Base-by-base conservation (phyloP, 2,797 vertebrate species). In the Pteropus rufus region DNA sequence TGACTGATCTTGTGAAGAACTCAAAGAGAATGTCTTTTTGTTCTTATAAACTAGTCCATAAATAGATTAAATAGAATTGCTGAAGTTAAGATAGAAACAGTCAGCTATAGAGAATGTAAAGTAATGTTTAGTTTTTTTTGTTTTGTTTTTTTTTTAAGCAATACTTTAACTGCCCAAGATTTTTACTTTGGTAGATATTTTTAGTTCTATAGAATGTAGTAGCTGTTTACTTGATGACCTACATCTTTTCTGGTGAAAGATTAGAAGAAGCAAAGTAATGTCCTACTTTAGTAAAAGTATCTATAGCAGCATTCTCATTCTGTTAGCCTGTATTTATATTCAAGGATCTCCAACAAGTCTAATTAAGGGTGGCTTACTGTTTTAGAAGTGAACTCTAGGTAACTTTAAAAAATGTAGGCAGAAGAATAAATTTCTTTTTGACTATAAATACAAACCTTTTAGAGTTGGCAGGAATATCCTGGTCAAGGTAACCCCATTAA, bases 231-330 rank as follows among this genome's bases (percentile, higher is more conserved):
- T 98, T 97, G 97, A 96, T 97, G 98, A 97, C 98, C 96, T 97
- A 97, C 94, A 98, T 97, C 95, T 98, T 97, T 97, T 96, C 96
- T 97, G 96, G 97, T 97, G 97, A 98, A 98, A 98, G 98, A 97
- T 97, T 97, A 97, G 98, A 98, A 98, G 98, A 98, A 98, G 98
- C 97, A 97, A 97, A 98, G 96, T 97, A 96, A 97, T 97, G 97
- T 95, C 96, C 97, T 98, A 96, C 92, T 98, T 98, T 96, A 97
- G 97, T 97, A 92, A 90, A 96, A 98, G 97, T 98, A 95, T 98
- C 96, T 58, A 75, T 97, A 97, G 95, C 97, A 97, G 81, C 93
- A 93, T 98, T 98, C 93, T 95, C 97, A 11, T 92, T 89, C 89
- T 94, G 96, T 97, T 41, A 84, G 41, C 96, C 97, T 92, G 94